Percentiles rank a stretch among this genome's conserved stretches.
These are phyloP conservation scores for Zootoca vivipara DNA, from an alignment of 2,113 vertebrate species.

Conservation along the genomic window DNA sequence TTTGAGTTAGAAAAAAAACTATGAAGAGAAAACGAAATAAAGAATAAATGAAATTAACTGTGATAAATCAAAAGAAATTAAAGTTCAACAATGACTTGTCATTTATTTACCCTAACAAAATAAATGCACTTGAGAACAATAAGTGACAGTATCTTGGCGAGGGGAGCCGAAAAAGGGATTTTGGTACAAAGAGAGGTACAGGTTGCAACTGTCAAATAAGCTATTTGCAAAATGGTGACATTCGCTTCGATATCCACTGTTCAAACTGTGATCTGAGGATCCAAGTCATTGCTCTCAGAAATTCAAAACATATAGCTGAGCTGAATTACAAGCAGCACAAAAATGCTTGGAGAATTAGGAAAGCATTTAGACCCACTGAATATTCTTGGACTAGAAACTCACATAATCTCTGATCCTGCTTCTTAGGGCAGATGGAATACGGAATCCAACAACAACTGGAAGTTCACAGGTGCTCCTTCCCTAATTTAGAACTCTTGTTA, in stretches of 20 bases:
- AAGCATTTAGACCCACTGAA: neutral
- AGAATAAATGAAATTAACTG: constrained; percentile 6
- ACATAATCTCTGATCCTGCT: too few species aligned
- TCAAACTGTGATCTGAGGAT: neutral
- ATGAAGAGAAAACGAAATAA: constrained; percentile 42
- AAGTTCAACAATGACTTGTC: constrained; percentile 64
- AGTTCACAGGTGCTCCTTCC: too few species aligned
- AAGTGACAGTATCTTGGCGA: constrained; percentile 56
- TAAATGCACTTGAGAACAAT: constrained; percentile 53
- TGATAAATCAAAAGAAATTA: constrained; percentile 63
- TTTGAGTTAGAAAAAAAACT: constrained; percentile 62
- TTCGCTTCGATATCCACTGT: neutral
- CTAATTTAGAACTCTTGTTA: too few species aligned
- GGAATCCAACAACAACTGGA: too few species aligned
- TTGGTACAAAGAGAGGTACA: neutral
- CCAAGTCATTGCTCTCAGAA: neutral
- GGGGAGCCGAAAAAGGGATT: neutral
- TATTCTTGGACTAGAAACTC: too few species aligned
- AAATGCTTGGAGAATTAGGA: neutral
- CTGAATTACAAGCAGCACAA: neutral
- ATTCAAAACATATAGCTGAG: neutral
- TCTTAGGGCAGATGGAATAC: too few species aligned
- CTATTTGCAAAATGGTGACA: neutral
- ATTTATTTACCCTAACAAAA: constrained; percentile 69
- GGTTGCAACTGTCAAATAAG: neutral